Conservation (phyloP, 2,888 invertebrate species). For the Pocota personata region DNA sequence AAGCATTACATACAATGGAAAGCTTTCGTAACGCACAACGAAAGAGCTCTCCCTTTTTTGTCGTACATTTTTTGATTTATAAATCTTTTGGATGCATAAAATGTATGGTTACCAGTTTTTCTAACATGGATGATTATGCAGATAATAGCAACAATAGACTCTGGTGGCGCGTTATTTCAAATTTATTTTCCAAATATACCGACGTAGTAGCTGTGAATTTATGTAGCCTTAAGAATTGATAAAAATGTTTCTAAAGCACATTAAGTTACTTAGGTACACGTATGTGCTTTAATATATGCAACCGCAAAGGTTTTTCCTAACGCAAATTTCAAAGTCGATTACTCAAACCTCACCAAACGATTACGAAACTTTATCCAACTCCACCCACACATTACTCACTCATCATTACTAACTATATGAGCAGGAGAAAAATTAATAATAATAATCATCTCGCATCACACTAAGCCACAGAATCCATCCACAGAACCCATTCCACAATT, state of each 20-base stretch:
- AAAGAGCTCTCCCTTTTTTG: background rate
- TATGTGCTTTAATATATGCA: no score
- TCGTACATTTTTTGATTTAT: conserved; percentile 44
- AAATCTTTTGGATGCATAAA: conserved; percentile 34
- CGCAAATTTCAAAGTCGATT: no score
- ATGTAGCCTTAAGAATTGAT: background rate
- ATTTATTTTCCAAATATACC: background rate
- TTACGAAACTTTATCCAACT: background rate
- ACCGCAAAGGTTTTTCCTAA: no score
- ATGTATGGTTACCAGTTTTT: conserved; percentile 30
- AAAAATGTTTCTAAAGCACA: background rate
- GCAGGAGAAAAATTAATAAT: conserved; percentile 23
- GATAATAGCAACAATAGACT: conserved; percentile 1
- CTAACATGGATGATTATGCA: conserved; percentile 9
- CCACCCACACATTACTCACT: conserved; percentile 8
- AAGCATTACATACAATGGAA: conserved; percentile 17
- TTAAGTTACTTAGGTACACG: background rate
- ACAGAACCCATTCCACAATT: background rate
- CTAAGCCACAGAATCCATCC: background rate
- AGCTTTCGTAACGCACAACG: conserved; percentile 34
- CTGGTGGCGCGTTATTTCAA: background rate
- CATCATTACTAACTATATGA: conserved; percentile 8
- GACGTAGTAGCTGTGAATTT: background rate
- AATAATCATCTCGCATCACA: conserved; percentile 6
- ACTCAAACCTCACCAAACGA: background rate